Evolutionary conservation across 2,113 vertebrate species (phyloP).

Genomic region (Macaca nemestrina): DNA sequence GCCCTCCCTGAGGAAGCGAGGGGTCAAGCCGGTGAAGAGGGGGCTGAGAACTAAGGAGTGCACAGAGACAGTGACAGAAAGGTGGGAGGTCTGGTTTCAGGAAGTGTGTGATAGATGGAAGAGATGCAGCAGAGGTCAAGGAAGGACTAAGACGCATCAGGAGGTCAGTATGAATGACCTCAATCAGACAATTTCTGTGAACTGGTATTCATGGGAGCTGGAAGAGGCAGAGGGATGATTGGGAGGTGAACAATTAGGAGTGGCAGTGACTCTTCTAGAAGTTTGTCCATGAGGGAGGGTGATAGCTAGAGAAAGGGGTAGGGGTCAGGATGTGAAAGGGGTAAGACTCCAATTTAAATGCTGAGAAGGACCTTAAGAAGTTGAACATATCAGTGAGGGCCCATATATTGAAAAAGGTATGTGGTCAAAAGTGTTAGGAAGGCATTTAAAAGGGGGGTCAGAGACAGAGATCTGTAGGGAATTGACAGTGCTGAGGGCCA

Average conservation of each 20-base stretch:
- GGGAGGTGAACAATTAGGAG: background rate
- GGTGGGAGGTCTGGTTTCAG: background rate
- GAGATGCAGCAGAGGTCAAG: background rate
- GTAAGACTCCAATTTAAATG: too few species aligned
- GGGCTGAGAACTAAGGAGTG: background rate
- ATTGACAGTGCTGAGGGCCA: background rate
- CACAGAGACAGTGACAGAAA: too few species aligned
- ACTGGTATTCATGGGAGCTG: background rate
- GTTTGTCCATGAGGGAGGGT: background rate
- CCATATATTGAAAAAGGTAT: fast-evolving
- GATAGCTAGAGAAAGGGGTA: background rate
- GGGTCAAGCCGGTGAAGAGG: background rate
- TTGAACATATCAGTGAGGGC: background rate
- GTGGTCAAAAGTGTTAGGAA: background rate
- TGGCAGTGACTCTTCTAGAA: background rate
- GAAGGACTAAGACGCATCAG: background rate
- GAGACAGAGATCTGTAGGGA: too few species aligned
- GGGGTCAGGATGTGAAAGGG: background rate
- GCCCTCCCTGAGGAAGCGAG: too few species aligned
- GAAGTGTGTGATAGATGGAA: background rate
- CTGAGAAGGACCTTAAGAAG: background rate
- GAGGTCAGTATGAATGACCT: background rate
- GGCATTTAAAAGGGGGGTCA: fast-evolving
- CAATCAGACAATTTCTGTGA: fast-evolving
- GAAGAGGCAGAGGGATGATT: background rate